phyloP scores from a whole-genome alignment of 2,113 vertebrate genomes.

The Cephalopholis sonnerati region DNA sequence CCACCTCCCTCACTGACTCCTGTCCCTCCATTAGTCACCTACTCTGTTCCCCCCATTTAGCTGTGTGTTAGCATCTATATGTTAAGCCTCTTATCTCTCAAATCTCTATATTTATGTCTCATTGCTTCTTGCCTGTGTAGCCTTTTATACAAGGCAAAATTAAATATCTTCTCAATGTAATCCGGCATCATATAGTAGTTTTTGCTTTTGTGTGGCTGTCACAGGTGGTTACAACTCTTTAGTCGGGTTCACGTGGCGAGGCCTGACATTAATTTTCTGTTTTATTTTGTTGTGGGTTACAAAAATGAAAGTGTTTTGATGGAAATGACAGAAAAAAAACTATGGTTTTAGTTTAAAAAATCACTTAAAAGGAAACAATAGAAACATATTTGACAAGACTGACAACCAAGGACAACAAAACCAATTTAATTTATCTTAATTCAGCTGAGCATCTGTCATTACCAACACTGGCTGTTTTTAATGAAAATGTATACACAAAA shows the following conservation, averaged over 20 bases:
- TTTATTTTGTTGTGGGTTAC: background rate
- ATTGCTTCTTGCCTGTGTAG: background rate
- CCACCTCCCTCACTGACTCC: background rate
- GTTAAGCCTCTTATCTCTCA: constrained; percentile 10
- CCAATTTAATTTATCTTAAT: background rate
- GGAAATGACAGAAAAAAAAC: background rate
- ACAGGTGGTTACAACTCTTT: background rate
- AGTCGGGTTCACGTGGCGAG: background rate
- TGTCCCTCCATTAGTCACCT: constrained; percentile 39
- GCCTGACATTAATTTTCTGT: background rate
- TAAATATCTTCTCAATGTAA: background rate
- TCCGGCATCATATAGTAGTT: background rate
- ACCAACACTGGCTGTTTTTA: background rate
- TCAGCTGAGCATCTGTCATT: background rate
- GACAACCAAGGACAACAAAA: background rate
- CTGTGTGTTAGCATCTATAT: background rate
- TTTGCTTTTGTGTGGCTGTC: background rate
- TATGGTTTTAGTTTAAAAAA: background rate
- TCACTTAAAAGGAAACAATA: background rate
- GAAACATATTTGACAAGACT: background rate
- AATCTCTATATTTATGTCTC: constrained; percentile 12
- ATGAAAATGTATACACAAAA: background rate
- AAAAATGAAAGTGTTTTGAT: too few relatives aligned
- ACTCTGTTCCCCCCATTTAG: constrained; percentile 11
- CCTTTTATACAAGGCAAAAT: background rate